Percentiles rank a stretch among this genome's conserved stretches.
These are phyloP conservation scores for Calameuta idolon DNA, from an alignment of 2,888 invertebrate genomes.

Conservation along the genomic window DNA sequence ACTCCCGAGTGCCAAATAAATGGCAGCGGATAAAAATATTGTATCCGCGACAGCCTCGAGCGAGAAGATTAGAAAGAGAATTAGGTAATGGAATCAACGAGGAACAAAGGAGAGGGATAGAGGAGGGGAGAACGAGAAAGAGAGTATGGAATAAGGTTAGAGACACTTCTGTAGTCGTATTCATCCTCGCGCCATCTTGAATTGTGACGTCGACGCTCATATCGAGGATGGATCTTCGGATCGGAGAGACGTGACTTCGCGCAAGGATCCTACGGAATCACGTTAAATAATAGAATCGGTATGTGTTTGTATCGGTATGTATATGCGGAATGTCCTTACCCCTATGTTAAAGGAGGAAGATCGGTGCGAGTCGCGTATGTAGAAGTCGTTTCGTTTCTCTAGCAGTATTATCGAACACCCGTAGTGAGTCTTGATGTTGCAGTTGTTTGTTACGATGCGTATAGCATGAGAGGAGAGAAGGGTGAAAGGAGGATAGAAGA, in stretches of 20 bases:
- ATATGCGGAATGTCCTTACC: constrained; percentile 2
- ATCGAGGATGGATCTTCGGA: background rate
- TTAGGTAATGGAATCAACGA: constrained; percentile 21
- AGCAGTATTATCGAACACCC: constrained; percentile 47
- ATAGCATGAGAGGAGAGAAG: too few species aligned
- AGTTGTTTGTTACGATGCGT: constrained; percentile 18
- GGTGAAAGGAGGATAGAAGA: too few species aligned
- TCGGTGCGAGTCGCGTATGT: background rate
- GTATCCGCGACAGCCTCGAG: too few species aligned
- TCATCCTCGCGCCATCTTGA: too few species aligned
- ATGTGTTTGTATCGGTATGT: background rate
- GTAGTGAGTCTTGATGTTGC: constrained; percentile 34
- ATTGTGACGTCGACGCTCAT: too few species aligned
- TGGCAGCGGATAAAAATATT: too few species aligned
- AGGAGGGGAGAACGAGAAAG: background rate
- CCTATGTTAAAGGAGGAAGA: background rate
- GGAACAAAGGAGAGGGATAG: background rate
- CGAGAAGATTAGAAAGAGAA: constrained; percentile 15
- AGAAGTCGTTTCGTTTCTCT: constrained; percentile 27
- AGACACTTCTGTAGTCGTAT: too few species aligned
- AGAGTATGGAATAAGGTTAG: background rate
- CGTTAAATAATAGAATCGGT: background rate
- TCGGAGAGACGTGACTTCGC: background rate
- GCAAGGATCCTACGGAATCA: constrained; percentile 1
- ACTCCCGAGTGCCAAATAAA: constrained; percentile 59